These are phyloP conservation scores for Drosophila emarginata DNA, from an alignment of 2,888 invertebrate species.

Conservation along the genomic window DNA sequence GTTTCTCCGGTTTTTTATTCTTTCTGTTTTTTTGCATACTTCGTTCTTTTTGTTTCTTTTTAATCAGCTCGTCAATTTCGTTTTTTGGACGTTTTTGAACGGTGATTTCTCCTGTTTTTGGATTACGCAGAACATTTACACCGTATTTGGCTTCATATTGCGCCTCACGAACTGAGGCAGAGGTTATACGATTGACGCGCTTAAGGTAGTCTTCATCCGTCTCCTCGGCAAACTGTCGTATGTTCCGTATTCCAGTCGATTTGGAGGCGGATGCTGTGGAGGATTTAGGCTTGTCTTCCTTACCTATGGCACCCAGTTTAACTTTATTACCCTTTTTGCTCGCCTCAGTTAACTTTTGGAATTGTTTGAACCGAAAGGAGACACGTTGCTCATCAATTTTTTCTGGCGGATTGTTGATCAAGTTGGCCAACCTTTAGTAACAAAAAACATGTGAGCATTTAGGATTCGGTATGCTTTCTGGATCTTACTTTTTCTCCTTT, in stretches of 20 bases:
- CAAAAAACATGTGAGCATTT: not conserved
- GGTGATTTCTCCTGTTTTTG: slow-evolving; percentile 83
- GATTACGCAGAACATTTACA: slow-evolving; percentile 84
- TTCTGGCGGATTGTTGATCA: slow-evolving; percentile 89
- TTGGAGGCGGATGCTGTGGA: slow-evolving; percentile 38
- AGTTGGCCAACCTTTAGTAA: slow-evolving; percentile 85
- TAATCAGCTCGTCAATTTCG: slow-evolving; percentile 84
- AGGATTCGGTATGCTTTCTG: not conserved
- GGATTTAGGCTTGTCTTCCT: slow-evolving; percentile 78
- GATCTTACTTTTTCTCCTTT: slow-evolving; percentile 84
- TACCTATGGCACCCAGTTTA: slow-evolving; percentile 68
- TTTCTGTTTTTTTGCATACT: slow-evolving; percentile 57
- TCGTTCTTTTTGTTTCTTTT: slow-evolving; percentile 77
- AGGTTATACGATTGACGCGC: slow-evolving; percentile 86
- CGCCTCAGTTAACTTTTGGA: slow-evolving; percentile 85
- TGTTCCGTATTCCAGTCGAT: slow-evolving; percentile 83
- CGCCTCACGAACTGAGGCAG: slow-evolving; percentile 85
- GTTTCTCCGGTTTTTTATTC: slow-evolving; percentile 30
- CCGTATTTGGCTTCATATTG: slow-evolving; percentile 86
- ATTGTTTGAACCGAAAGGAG: slow-evolving; percentile 87
- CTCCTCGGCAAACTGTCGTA: slow-evolving; percentile 86
- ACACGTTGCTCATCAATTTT: slow-evolving; percentile 88
- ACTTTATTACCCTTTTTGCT: slow-evolving; percentile 80
- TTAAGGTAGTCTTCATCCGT: slow-evolving; percentile 85
- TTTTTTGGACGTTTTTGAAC: slow-evolving; percentile 84